Conservation (phyloP, 2,113 vertebrate species). For the Alethe diademata region DNA sequence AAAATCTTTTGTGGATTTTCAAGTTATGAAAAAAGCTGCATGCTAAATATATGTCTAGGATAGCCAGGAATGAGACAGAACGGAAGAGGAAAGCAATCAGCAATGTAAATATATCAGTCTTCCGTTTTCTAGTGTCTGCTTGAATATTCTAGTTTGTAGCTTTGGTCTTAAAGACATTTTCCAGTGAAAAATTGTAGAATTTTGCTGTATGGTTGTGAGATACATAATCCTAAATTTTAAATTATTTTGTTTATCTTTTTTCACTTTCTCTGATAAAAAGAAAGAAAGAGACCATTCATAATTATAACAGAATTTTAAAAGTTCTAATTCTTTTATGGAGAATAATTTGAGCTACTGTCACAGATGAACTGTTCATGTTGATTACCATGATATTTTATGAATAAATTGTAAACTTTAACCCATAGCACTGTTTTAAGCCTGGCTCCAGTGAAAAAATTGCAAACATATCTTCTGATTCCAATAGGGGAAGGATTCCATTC, state of each 20-base stretch:
- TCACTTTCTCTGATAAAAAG: neutral
- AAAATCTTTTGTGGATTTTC: neutral
- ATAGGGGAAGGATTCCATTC: neutral
- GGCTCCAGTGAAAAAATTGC: neutral
- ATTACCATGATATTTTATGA: neutral
- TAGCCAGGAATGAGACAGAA: neutral
- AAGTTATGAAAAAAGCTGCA: neutral
- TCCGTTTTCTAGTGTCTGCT: neutral
- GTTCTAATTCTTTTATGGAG: neutral
- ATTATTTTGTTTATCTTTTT: neutral
- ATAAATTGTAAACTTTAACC: neutral
- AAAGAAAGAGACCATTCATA: rapidly evolving
- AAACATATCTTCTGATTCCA: neutral
- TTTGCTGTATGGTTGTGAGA: neutral
- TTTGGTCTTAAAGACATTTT: neutral
- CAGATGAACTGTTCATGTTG: neutral
- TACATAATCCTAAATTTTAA: neutral
- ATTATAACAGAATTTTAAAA: neutral
- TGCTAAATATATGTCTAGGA: rapidly evolving
- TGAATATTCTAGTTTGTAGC: neutral
- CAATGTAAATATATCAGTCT: neutral
- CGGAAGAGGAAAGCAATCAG: neutral
- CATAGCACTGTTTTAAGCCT: neutral
- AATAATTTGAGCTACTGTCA: neutral
- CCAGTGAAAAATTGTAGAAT: neutral